A percentile compares a stretch with the other conserved stretches of the same genome.
phyloP scores from a whole-genome alignment of 92 coral and sea anemone genomes.

The Epizoanthus stellaris region DNA sequence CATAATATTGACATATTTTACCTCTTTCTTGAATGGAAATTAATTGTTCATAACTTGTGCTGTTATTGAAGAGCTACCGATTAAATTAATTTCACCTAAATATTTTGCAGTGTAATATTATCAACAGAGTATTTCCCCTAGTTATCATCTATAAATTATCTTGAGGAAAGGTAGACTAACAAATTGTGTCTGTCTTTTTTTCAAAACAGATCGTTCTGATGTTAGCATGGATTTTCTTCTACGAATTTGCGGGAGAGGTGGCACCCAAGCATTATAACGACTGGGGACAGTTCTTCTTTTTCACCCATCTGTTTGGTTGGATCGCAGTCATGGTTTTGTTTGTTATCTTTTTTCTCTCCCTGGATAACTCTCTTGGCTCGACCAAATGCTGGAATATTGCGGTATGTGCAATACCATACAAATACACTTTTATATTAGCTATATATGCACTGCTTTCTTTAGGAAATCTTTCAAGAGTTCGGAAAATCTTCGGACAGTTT shows the following conservation, averaged over 20 bases:
- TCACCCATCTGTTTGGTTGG: constrained; percentile 64
- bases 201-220: constrained; percentile 14
- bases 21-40: no score
- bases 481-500: no score
- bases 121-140: no score
- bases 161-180: neutral
- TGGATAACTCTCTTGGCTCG: constrained; percentile 65
- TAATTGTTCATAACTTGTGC: no score
- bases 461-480: no score
- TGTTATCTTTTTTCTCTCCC: constrained; percentile 46
- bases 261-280: constrained; percentile 13
- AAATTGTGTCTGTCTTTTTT: neutral
- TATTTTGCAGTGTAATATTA: neutral
- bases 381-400: constrained; percentile 60
- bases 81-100: neutral
- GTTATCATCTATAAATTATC: neutral
- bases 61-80: no score
- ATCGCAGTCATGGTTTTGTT: constrained; percentile 47
- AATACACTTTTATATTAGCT: no score
- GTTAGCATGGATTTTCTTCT: constrained; percentile 38
- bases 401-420: constrained; percentile 29
- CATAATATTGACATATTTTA: no score
- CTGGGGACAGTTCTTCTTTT: constrained; percentile 50
- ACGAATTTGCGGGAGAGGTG: neutral
- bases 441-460: no score